phyloP scores from a whole-genome alignment of 2,113 vertebrate genomes.

The Protobothrops flavoviridis region DNA sequence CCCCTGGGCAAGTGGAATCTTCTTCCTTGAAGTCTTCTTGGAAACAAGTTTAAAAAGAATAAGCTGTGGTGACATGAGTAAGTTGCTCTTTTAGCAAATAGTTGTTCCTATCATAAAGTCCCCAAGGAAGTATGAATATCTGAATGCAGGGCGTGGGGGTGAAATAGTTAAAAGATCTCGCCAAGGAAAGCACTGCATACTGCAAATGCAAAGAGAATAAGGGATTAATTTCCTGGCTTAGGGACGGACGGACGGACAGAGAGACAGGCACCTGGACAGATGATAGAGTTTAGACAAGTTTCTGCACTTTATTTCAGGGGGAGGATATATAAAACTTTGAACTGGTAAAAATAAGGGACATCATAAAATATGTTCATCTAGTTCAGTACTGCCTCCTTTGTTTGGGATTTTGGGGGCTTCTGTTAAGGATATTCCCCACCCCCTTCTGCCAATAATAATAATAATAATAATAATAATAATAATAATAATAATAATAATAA shows the following conservation, averaged over 20 bases:
- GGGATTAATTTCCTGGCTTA: neutral
- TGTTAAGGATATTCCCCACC: neutral
- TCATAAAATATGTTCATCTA: neutral
- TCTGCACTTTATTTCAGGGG: too few species aligned
- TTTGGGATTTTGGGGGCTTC: neutral
- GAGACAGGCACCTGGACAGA: too few species aligned
- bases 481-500: too few species aligned
- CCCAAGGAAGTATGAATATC: neutral
- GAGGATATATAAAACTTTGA: neutral
- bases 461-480: too few species aligned
- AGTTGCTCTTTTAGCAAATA: neutral
- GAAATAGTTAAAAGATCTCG: neutral
- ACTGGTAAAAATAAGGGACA: neutral
- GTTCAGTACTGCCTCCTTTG: neutral
- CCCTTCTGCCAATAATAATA: too few species aligned
- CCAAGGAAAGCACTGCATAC: neutral
- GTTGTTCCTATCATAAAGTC: neutral
- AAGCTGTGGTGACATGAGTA: neutral
- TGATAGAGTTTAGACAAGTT: too few species aligned
- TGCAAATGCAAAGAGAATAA: rapidly evolving
- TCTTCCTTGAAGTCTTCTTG: rapidly evolving
- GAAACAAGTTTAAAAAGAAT: neutral
- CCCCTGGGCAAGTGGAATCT: neutral
- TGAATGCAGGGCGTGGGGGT: neutral
- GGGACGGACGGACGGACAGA: too few species aligned